Conservation (phyloP, 2,113 vertebrate genomes). For the Heterotis niloticus region DNA sequence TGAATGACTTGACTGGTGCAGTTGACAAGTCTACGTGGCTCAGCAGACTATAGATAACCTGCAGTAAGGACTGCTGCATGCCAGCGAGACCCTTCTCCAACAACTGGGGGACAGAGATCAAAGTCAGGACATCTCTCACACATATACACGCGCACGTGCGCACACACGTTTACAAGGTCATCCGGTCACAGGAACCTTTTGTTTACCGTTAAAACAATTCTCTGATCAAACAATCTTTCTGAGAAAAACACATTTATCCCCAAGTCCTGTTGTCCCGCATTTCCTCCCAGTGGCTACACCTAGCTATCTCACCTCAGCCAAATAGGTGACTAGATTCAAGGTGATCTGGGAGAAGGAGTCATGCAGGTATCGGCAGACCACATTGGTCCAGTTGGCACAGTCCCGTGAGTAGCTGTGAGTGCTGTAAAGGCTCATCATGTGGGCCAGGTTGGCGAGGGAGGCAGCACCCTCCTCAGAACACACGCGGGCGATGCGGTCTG, state of each 20-base stretch:
- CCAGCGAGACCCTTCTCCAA: conserved; percentile 91
- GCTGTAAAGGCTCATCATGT: conserved; percentile 98
- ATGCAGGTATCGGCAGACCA: conserved; percentile 93
- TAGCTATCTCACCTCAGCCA: conserved; percentile 79
- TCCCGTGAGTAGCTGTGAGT: conserved; percentile 96
- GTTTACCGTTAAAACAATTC: neutral
- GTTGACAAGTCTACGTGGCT: conserved; percentile 91
- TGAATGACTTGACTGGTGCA: conserved; percentile 93
- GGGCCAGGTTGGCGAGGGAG: conserved; percentile 89
- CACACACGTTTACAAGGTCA: neutral
- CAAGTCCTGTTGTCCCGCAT: no score
- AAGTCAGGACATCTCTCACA: neutral
- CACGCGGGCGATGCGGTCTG: conserved; percentile 92
- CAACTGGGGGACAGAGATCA: conserved; percentile 62
- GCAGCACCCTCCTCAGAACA: conserved; percentile 90
- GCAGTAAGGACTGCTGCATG: conserved; percentile 93
- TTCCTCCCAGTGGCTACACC: neutral
- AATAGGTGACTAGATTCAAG: conserved; percentile 88
- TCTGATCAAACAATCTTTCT: no score
- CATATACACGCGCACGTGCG: neutral
- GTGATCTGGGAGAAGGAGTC: conserved; percentile 92
- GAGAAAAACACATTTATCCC: no score
- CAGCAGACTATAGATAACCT: conserved; percentile 92
- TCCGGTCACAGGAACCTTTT: no score
- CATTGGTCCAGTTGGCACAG: conserved; percentile 95